Base-by-base conservation (phyloP, 2,888 invertebrate genomes). In the Leucophenga maculata region DNA sequence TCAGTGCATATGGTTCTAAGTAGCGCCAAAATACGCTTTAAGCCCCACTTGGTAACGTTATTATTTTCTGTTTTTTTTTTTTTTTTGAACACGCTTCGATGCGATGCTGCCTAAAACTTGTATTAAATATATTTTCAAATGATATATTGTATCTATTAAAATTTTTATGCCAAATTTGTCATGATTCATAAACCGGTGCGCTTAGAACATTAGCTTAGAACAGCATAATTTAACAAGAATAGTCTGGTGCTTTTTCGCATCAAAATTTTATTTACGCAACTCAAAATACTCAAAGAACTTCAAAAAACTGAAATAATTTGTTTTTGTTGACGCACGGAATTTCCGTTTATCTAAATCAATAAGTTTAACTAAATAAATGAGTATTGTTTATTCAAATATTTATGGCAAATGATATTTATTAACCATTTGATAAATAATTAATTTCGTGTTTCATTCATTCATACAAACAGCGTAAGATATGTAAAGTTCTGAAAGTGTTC, bases 181-280 rank as follows among this genome's bases (percentile, higher is more conserved):
- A 46, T 80, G 80, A 80, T 71, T 80, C 80, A 80, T 57, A 22
- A 80, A 80, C 80, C 57, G 78, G 80, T 80, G 80, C 60, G 20
- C n/a, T 55, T 57, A 46, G 31, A 48, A 65, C 18, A 8, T 32
- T 54, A 9, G 22, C 32, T 6, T 39, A 54, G 52, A 67, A 66
- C 66, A 66, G 39, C 52, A 55, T 55, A 52, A 57, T 22, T 54
- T 11, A 62, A 22, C 57, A 26, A 60, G 46, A 46, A 54, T 32
- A 14, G 32, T 60, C n/a, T 60, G 18, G 13, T 68, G 39, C 8
- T 11, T 68, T 66, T 75, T 72, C 70, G 59, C 73, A 74, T 72
- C 73, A 71, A 73, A 75, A 75, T 39, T 11, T 39, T 39, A 6
- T 39, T 3, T 46, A n/a, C 46, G 14, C n/a, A 46, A 46, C 1